Percentiles rank a stretch among this genome's conserved stretches.
phyloP scores from a whole-genome alignment of 2,797 vertebrate species.

The Falco peregrinus region DNA sequence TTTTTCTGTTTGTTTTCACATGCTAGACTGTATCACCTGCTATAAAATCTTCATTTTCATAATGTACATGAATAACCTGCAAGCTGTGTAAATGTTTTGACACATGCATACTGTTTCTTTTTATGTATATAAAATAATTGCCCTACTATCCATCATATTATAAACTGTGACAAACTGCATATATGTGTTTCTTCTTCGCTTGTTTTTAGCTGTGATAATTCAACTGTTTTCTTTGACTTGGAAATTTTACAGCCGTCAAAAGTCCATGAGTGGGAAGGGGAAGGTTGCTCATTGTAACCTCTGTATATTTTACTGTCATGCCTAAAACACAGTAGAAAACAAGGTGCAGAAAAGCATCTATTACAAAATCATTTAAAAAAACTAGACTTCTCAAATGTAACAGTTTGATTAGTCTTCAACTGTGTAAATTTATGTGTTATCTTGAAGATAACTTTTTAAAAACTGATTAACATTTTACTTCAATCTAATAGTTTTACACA shows the following conservation, averaged over 20 bases:
- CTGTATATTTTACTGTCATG: background rate
- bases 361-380: background rate
- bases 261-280: background rate
- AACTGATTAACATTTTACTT: background rate
- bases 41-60: slow-evolving; percentile 20
- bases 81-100: slow-evolving; percentile 41
- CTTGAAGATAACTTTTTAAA: background rate
- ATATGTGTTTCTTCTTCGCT: background rate
- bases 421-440: background rate
- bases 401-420: background rate
- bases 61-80: background rate
- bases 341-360: background rate
- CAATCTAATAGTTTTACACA: background rate
- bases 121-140: slow-evolving; percentile 40
- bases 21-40: background rate
- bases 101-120: background rate
- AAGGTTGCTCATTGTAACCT: background rate
- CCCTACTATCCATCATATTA: background rate
- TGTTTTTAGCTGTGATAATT: slow-evolving; percentile 21
- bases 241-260: background rate
- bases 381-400: background rate
- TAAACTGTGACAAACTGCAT: background rate
- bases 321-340: background rate
- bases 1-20: background rate
- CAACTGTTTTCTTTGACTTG: background rate